Conservation (phyloP, 2,113 vertebrate species). For the Piaya cayana region DNA sequence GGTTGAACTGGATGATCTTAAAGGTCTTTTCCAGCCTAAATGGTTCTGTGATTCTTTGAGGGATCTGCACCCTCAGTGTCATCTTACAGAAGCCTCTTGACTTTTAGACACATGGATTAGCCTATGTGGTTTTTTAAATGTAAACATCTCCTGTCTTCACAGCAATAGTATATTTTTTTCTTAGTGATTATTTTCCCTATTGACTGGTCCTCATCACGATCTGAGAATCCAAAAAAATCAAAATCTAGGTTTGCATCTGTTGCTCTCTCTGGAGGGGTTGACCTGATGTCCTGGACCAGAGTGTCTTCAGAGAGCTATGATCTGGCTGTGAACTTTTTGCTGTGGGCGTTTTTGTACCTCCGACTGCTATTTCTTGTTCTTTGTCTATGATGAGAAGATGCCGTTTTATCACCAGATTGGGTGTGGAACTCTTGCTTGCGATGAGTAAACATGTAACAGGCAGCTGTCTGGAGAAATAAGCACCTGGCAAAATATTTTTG, state of each 20-base stretch:
- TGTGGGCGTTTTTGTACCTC: rapidly evolving
- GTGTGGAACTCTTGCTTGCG: neutral
- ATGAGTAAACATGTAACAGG: neutral
- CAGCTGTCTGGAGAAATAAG: constrained; percentile 14
- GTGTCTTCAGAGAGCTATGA: neutral
- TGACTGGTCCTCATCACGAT: neutral
- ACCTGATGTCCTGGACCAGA: rapidly evolving
- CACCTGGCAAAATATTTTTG: constrained; percentile 29
- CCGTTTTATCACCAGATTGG: neutral
- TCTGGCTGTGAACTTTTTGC: neutral
- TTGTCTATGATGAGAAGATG: neutral
- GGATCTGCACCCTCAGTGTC: neutral
- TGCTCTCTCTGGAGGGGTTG: neutral
- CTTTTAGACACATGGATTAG: neutral
- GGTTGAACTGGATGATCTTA: no score
- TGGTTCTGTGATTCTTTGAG: no score
- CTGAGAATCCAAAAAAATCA: neutral
- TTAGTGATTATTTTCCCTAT: neutral
- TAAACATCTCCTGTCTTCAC: neutral
- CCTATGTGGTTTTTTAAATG: rapidly evolving
- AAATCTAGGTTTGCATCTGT: neutral
- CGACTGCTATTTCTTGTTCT: neutral
- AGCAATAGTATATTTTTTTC: neutral
- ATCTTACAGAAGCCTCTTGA: neutral
- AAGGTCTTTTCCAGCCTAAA: no score